Percentiles rank a stretch among this genome's conserved stretches.
Evolutionary conservation across 2,888 invertebrate genomes (phyloP).

Genomic region (Leptinotarsa peninsularis): DNA sequence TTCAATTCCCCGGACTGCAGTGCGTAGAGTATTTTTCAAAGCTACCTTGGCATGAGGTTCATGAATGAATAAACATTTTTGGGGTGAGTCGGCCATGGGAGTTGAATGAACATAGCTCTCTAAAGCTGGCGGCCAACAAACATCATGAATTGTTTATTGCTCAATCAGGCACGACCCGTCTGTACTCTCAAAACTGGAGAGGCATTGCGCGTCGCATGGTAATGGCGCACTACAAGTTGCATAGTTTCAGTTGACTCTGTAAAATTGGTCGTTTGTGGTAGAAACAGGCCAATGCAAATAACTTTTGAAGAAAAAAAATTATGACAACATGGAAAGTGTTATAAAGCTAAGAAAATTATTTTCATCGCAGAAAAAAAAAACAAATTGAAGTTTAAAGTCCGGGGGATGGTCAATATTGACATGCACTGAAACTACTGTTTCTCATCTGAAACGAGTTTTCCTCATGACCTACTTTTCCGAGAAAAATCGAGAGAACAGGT

Average conservation of each 20-base stretch:
- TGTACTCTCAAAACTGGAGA: not conserved
- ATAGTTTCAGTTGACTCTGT: not conserved
- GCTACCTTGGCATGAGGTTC: constrained; percentile 27
- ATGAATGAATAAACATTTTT: constrained; percentile 47
- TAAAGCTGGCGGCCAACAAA: constrained; percentile 55
- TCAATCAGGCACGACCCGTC: constrained; percentile 61
- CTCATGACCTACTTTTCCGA: too few species aligned
- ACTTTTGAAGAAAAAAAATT: too few species aligned
- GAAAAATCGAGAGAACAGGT: too few species aligned
- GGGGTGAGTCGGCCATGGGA: constrained; percentile 38
- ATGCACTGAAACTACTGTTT: too few species aligned
- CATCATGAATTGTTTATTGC: constrained; percentile 66
- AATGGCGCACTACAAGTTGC: not conserved
- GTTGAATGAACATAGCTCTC: constrained; percentile 44
- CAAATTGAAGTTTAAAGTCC: too few species aligned
- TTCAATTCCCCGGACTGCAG: constrained; percentile 15
- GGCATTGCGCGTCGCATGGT: not conserved
- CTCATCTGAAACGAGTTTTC: too few species aligned
- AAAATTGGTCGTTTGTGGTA: too few species aligned
- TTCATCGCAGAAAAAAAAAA: too few species aligned
- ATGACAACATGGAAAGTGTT: too few species aligned
- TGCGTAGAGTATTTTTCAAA: constrained; percentile 17
- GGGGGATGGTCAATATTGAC: too few species aligned
- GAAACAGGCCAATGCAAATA: too few species aligned
- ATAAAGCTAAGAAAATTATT: too few species aligned